These are phyloP conservation scores for Dasysyrphus tricinctus DNA, from an alignment of 2,888 invertebrate genomes.

Conservation along the genomic window DNA sequence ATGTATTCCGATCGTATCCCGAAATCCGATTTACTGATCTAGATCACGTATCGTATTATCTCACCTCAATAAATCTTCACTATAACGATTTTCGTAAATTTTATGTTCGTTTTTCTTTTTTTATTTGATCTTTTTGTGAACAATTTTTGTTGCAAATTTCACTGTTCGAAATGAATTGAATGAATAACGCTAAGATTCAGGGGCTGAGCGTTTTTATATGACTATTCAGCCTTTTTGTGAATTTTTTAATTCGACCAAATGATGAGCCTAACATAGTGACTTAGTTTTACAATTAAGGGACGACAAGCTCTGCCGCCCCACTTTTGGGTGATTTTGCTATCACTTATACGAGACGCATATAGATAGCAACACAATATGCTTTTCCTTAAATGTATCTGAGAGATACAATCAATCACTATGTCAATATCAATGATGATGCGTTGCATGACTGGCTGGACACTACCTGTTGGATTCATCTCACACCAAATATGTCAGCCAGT, in stretches of 20 bases:
- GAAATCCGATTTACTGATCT: constrained; percentile 44
- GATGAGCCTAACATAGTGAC: constrained; percentile 69
- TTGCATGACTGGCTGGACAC: constrained; percentile 29
- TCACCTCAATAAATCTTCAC: constrained; percentile 69
- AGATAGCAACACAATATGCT: constrained; percentile 2
- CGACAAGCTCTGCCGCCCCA: constrained; percentile 61
- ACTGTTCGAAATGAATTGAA: constrained; percentile 76
- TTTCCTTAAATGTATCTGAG: constrained; percentile 58
- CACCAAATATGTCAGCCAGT: constrained; percentile 56
- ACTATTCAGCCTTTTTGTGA: constrained; percentile 58
- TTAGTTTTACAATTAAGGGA: constrained; percentile 72
- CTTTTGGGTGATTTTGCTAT: constrained; percentile 30
- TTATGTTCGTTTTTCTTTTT: constrained; percentile 11
- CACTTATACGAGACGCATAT: constrained; percentile 14
- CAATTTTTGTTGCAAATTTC: constrained; percentile 68
- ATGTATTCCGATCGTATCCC: constrained; percentile 60
- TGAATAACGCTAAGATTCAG: constrained; percentile 75
- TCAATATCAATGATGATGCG: constrained; percentile 37
- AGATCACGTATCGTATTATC: constrained; percentile 73
- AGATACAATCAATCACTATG: constrained; percentile 24
- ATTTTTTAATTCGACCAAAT: constrained; percentile 63
- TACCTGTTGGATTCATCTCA: constrained; percentile 67
- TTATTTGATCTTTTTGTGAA: constrained; percentile 13
- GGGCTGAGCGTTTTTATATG: constrained; percentile 77
- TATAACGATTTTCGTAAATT: constrained; percentile 76